Evolutionary conservation across 2,888 invertebrate genomes (phyloP).

Genomic region (Limnephilus lunatus): DNA sequence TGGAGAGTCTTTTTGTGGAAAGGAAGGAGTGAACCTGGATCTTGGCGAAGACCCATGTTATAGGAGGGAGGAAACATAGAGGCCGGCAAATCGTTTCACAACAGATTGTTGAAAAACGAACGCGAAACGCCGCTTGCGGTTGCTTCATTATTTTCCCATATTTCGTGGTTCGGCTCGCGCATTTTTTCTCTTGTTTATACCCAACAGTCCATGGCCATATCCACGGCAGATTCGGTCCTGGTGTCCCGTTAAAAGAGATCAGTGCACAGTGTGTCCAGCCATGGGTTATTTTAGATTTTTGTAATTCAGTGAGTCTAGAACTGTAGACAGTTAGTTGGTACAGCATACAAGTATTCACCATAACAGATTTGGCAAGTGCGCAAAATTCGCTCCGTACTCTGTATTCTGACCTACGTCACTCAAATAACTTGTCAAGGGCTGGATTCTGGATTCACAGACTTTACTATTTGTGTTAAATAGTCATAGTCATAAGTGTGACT

Average conservation of each 20-base stretch:
- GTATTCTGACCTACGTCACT: not conserved
- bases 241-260: not conserved
- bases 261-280: conserved; percentile 10
- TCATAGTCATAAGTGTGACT: not conserved
- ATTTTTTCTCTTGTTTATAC: no score
- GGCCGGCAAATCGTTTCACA: no score
- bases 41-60: no score
- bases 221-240: not conserved
- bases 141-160: no score
- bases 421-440: not conserved
- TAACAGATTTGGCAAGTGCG: conserved; percentile 14
- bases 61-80: no score
- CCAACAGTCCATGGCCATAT: not conserved
- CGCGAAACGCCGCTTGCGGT: no score
- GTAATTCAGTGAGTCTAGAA: not conserved
- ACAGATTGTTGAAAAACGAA: no score
- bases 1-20: no score
- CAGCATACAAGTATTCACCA: not conserved
- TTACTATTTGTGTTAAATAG: not conserved
- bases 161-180: no score
- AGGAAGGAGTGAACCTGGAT: no score
- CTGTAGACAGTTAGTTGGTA: no score
- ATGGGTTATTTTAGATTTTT: conserved; percentile 19
- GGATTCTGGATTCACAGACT: not conserved
- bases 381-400: not conserved